Evolutionary conservation across 2,113 vertebrate species (phyloP), one percentile per base, ranked within the genome.

Genomic region (Orthonyx spaldingii): DNA sequence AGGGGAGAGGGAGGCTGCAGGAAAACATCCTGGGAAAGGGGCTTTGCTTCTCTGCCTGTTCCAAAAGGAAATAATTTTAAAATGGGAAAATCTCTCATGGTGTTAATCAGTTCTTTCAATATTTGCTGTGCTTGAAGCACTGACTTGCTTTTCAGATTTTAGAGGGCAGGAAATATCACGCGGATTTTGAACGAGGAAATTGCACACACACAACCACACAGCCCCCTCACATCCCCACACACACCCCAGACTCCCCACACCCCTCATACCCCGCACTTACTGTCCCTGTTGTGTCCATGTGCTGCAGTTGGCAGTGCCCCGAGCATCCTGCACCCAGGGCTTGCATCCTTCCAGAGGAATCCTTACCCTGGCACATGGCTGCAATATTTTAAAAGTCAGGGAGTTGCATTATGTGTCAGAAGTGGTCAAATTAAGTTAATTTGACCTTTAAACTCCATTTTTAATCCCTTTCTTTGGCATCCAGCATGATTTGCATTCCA

Each of bases 371-470:
- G 57, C 64, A 57, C 70, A 69, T 3, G 69, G 6, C n/a, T 87
- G 82, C 21, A 18, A 18, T 59, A 56, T 68, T 93, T 92, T 52
- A 83, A 39, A 86, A 92, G 84, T 49, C 87, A 87, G 6, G 16
- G 57, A 64, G 74, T 9, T 44, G 41, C 85, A 59, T 88, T 77
- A 56, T 60, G 28, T 97, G 95, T 94, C 93, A 93, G 72, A 76
- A 91, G 47, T 82, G 94, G 92, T 80, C 95, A 90, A 84, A 93
- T 96, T 87, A 89, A 91, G 80, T 82, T 97, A 96, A 96, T 96
- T 93, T 89, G 96, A 97, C 95, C 97, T 96, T 97, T 96, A 82
- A 90, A 93, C 93, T 90, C 94, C 71, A 50, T 91, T 89, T 92
- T 92, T 94, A 90, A 76, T 92, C 86, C 81, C 79, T 91, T 53